phyloP scores from a whole-genome alignment of 2,888 invertebrate species.

The Abscondita cerata region DNA sequence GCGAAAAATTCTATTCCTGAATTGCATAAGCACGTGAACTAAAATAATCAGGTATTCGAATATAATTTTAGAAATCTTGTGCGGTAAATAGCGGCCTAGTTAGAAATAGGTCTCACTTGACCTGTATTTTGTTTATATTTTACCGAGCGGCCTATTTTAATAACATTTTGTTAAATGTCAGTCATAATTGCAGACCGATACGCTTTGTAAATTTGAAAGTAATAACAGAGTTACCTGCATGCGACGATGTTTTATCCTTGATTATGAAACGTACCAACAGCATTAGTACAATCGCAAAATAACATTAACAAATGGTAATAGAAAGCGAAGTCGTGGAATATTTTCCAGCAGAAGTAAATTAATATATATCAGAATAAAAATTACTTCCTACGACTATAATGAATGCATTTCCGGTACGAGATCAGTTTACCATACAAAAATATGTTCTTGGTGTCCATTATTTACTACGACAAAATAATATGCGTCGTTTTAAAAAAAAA shows the following conservation, averaged over 20 bases:
- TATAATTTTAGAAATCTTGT: conserved; percentile 14
- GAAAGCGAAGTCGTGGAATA: conserved; percentile 25
- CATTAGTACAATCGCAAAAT: conserved; percentile 26
- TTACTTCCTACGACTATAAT: conserved; percentile 13
- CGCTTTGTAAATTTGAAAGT: conserved; percentile 29
- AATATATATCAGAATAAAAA: conserved; percentile 9
- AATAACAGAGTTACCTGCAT: conserved; percentile 28
- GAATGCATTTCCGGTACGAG: neutral
- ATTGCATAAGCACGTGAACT: conserved; percentile 2
- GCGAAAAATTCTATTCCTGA: conserved; percentile 1
- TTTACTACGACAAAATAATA: too few species aligned
- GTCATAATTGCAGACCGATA: conserved; percentile 18
- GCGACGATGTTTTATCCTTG: conserved; percentile 26
- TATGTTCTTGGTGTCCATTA: too few species aligned
- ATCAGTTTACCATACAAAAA: neutral
- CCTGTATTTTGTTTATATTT: conserved; percentile 17
- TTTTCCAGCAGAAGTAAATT: conserved; percentile 11
- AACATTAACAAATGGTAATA: conserved; percentile 25
- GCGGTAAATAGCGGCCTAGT: conserved; percentile 19
- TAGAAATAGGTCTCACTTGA: conserved; percentile 28
- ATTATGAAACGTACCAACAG: conserved; percentile 26
- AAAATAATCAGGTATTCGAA: conserved; percentile 9
- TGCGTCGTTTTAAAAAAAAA: too few species aligned
- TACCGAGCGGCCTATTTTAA: conserved; percentile 25
- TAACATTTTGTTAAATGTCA: conserved; percentile 31